Percentiles rank a stretch among this genome's conserved stretches.
Conservation (phyloP, 2,888 invertebrate genomes). For the Cataglyphis albicans region DNA sequence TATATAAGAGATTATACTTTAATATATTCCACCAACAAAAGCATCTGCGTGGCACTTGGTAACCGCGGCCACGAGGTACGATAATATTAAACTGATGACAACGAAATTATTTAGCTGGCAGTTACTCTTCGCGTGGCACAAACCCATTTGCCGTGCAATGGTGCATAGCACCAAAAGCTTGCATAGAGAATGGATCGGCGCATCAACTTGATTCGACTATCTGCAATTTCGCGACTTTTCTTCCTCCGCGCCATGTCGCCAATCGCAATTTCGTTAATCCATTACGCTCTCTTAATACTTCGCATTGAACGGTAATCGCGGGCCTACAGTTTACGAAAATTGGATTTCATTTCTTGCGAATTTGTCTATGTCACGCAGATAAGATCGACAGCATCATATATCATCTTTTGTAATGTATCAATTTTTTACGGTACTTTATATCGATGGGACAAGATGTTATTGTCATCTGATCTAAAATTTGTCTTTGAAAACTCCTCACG, state of each 20-base stretch:
- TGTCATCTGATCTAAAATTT: slow-evolving; percentile 15
- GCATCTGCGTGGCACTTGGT: slow-evolving; percentile 54
- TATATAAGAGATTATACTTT: slow-evolving; percentile 54
- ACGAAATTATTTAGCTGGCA: slow-evolving; percentile 73
- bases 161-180: slow-evolving; percentile 52
- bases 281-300: slow-evolving; percentile 17
- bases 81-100: slow-evolving; percentile 71
- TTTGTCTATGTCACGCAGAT: neutral
- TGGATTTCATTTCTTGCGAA: slow-evolving; percentile 1
- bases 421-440: neutral
- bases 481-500: neutral
- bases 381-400: neutral
- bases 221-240: slow-evolving; percentile 61
- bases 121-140: slow-evolving; percentile 70
- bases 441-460: slow-evolving; percentile 5
- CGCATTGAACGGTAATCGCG: neutral
- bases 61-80: slow-evolving; percentile 44
- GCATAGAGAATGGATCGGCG: slow-evolving; percentile 62
- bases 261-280: slow-evolving; percentile 2
- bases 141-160: slow-evolving; percentile 63
- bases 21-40: slow-evolving; percentile 49
- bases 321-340: neutral
- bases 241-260: neutral
- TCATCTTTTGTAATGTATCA: neutral
- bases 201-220: slow-evolving; percentile 66